phyloP scores from a whole-genome alignment of 2,888 invertebrate genomes.

The Caenorhabditis plicata region DNA sequence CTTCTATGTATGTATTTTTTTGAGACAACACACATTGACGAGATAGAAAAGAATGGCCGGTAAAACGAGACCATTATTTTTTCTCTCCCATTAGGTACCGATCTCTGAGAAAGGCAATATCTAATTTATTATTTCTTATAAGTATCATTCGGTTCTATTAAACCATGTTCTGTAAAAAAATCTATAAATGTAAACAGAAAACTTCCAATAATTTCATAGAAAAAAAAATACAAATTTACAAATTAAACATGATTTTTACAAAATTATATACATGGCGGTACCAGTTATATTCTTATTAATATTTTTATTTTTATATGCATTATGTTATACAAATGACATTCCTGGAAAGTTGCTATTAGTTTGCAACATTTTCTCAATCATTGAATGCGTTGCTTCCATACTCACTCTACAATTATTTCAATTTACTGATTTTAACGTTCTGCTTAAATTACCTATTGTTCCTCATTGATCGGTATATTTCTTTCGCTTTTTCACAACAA shows the following conservation, averaged over 20 bases:
- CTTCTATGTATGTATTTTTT: background rate
- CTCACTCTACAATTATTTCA: background rate
- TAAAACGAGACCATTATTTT: no score
- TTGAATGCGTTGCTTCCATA: background rate
- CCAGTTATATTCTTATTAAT: no score
- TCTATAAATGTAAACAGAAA: background rate
- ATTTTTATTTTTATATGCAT: no score
- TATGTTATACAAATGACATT: conserved; percentile 18
- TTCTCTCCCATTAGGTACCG: background rate
- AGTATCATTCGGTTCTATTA: no score
- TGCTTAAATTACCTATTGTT: background rate
- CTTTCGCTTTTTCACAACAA: conserved; percentile 92
- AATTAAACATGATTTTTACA: background rate
- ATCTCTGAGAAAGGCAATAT: background rate
- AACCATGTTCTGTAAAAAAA: no score
- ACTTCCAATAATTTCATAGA: background rate
- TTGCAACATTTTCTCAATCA: conserved; percentile 7
- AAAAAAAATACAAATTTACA: background rate
- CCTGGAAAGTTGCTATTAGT: conserved; percentile 8
- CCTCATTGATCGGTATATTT: conserved; percentile 16
- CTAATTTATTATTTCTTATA: background rate
- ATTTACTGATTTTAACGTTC: background rate
- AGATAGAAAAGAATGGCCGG: no score
- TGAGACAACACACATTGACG: no score
- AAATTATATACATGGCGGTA: no score